Conservation (phyloP, 2,888 invertebrate species). For the Athrips mouffetella region DNA sequence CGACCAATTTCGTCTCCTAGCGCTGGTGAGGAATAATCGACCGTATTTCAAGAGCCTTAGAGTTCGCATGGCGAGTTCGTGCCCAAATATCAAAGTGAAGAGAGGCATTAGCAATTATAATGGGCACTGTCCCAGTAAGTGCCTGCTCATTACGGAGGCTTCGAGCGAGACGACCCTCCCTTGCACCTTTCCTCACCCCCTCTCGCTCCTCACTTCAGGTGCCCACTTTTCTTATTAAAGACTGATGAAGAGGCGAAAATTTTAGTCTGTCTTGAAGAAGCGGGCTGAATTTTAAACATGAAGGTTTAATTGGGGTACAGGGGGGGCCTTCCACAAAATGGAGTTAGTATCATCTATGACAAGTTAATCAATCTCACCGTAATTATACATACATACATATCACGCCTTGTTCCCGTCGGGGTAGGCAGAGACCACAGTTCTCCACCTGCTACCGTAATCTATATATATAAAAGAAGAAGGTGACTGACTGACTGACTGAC, state of each 20-base stretch:
- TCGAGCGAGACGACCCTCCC: background rate
- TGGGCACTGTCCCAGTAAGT: constrained; percentile 54
- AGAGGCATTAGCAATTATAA: constrained; percentile 70
- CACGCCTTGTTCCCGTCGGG: no score
- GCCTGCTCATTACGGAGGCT: constrained; percentile 54
- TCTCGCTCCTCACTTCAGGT: background rate
- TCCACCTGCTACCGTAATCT: no score
- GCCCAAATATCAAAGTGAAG: constrained; percentile 45
- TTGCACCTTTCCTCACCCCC: no score
- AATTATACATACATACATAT: no score
- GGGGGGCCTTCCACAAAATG: no score
- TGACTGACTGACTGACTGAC: no score
- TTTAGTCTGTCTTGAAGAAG: constrained; percentile 1
- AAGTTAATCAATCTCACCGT: no score
- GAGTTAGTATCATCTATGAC: no score
- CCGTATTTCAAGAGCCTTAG: constrained; percentile 21
- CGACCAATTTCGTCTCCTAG: constrained; percentile 23
- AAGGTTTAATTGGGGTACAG: no score
- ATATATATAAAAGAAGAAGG: no score
- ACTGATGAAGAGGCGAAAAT: constrained; percentile 17
- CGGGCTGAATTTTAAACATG: background rate
- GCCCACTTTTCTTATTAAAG: constrained; percentile 29
- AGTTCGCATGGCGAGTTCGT: background rate
- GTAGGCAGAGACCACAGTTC: no score
- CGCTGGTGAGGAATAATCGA: constrained; percentile 18